These are phyloP conservation scores for Paratilapia polleni DNA, from an alignment of 2,113 vertebrate genomes.

Conservation along the genomic window DNA sequence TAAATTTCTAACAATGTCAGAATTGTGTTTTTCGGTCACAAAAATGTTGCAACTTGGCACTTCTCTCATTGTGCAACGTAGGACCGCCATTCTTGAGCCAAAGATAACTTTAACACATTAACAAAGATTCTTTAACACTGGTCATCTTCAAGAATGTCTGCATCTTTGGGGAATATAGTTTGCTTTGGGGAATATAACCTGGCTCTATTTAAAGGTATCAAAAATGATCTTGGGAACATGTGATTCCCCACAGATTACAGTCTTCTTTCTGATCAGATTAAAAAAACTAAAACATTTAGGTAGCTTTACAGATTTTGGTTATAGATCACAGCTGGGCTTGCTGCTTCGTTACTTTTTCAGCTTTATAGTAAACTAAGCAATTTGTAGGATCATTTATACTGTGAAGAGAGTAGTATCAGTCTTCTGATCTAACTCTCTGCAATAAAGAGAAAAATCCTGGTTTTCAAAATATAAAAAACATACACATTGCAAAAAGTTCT, in stretches of 20 bases:
- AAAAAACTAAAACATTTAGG: background rate
- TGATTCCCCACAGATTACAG: background rate
- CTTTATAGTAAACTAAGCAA: background rate
- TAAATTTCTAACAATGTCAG: background rate
- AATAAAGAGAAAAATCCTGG: background rate
- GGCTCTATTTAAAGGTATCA: background rate
- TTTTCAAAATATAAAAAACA: background rate
- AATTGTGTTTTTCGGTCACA: background rate
- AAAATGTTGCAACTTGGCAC: background rate
- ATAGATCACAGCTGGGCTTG: background rate
- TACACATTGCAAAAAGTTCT: background rate
- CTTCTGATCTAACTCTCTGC: background rate
- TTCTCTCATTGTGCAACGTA: background rate
- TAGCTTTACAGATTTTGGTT: background rate
- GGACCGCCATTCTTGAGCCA: background rate
- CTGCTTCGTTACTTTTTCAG: too few relatives aligned
- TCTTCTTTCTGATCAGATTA: background rate
- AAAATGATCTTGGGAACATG: too few relatives aligned
- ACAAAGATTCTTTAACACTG: background rate
- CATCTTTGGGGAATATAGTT: background rate
- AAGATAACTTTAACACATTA: too few relatives aligned
- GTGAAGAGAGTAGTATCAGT: background rate
- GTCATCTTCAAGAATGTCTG: background rate
- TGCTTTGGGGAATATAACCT: background rate
- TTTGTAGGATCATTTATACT: background rate